Evolutionary conservation across 2,797 vertebrate genomes (phyloP).

Genomic region (Distichodus sexfasciatus): DNA sequence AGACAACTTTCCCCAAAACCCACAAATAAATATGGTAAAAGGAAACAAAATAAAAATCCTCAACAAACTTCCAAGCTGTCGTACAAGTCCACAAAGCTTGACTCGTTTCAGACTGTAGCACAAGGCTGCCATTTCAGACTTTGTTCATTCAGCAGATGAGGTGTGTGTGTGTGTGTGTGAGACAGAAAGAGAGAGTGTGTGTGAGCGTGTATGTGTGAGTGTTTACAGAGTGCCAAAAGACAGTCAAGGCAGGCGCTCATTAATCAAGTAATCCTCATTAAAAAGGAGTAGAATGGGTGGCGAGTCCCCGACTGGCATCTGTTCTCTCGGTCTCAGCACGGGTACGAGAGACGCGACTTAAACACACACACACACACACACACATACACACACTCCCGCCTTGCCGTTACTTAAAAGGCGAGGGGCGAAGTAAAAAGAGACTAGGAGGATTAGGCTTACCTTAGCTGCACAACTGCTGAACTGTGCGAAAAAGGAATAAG

Average conservation of each 20-base stretch:
- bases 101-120: slow-evolving; percentile 29
- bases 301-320: not conserved
- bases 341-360: no score
- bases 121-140: slow-evolving; percentile 42
- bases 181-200: no score
- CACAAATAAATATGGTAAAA: no score
- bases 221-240: slow-evolving; percentile 43
- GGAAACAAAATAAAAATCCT: not conserved
- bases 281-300: not conserved
- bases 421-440: not conserved
- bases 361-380: no score
- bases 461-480: slow-evolving; percentile 1
- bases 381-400: not conserved
- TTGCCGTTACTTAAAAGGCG: not conserved
- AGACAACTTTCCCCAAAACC: no score
- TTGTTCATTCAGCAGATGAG: slow-evolving; percentile 37
- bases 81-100: slow-evolving; percentile 2
- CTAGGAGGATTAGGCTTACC: slow-evolving; percentile 39
- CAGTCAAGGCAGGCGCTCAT: not conserved
- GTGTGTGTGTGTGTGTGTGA: slow-evolving; percentile 26
- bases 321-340: not conserved
- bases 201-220: slow-evolving; percentile 26
- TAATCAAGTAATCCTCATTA: slow-evolving; percentile 13
- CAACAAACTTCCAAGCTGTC: not conserved
- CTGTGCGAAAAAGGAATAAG: slow-evolving; percentile 10